A percentile compares a stretch with the other conserved stretches of the same genome.
Evolutionary conservation across 2,113 vertebrate genomes (phyloP).

Genomic region (Nothocercus nigrocapillus): DNA sequence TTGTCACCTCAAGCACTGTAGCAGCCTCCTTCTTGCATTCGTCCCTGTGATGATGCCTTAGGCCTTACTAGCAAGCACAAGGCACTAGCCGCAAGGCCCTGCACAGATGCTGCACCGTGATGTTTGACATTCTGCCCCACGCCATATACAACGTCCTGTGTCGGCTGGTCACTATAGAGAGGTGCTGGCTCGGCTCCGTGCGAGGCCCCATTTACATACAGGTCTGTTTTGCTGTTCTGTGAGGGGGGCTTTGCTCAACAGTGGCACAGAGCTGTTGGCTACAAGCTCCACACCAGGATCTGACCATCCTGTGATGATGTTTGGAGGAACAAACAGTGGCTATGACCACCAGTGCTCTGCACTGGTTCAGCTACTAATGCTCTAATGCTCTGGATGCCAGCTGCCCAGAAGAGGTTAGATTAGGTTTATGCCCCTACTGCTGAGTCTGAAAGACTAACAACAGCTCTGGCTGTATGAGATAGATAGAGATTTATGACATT

Average conservation of each 20-base stretch:
- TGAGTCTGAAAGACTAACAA: background rate
- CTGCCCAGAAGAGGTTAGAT: background rate
- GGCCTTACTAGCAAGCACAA: background rate
- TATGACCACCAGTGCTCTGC: background rate
- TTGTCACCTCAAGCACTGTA: background rate
- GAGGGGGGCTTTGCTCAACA: background rate
- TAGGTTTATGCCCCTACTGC: background rate
- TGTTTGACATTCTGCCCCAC: background rate
- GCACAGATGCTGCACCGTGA: background rate
- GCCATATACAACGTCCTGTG: rapidly evolving
- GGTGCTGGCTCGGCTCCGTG: background rate
- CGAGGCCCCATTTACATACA: background rate
- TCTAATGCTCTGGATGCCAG: background rate
- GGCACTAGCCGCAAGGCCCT: background rate
- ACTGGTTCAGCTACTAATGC: background rate
- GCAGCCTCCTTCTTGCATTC: background rate
- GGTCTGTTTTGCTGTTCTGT: background rate
- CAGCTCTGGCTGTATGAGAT: background rate
- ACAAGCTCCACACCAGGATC: background rate
- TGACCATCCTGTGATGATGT: background rate
- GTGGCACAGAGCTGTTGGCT: background rate
- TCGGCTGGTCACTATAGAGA: background rate
- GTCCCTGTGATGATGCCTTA: background rate
- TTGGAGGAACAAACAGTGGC: background rate
- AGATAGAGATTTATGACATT: background rate